Base-by-base conservation (phyloP, 1,140 invertebrate species). In the Drosophila murphyi region DNA sequence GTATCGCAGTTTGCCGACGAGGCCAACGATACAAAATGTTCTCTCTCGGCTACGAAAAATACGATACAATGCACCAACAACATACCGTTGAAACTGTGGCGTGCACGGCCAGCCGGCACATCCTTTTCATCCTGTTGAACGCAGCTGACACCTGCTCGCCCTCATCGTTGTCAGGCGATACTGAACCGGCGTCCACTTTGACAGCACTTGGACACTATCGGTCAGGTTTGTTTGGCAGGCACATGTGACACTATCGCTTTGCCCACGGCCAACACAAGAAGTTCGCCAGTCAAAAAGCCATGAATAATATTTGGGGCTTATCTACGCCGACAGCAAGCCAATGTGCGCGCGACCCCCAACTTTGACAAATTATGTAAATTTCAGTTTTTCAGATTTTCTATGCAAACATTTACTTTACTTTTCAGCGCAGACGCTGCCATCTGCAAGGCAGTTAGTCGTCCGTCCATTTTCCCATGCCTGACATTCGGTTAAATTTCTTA, bases 401-500 rank as follows among this genome's bases (percentile, higher is more conserved):
- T 85, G 88, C 78, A 91, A 91, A 91, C 88, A 91, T 91, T 91
- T 91, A 80, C 89, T 91, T 91, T 91, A 89, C 85, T 89, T 89
- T 89, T 75, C 85, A 89, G 74, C 74, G 74, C 85, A 80, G 80
- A 89, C 81, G 32, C 69, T 39, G 62, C 63, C 54, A 10, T 10
- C 48, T 67, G 12, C 12, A 57, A 60, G 29, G 50, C 47, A n/a
- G 10, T 43, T 43, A 10, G 39, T 41, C 7, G 37, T 43, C 6
- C 10, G 39, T 43, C 39, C 64, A 41, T 28, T 29, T 10, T 37
- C 41, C 61, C 64, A 28, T 48, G 10, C 51, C 70, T 89, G 85
- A 85, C 80, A 89, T 89, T 88, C 70, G 80, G 67, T 75, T 78
- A 64, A 75, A 76, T 89, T 88, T 78, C 85, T 89, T 89, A 89